Percentiles rank a stretch among this genome's conserved stretches.
Evolutionary conservation across 2,113 vertebrate species (phyloP).

Genomic region (Ceyx melanurus): DNA sequence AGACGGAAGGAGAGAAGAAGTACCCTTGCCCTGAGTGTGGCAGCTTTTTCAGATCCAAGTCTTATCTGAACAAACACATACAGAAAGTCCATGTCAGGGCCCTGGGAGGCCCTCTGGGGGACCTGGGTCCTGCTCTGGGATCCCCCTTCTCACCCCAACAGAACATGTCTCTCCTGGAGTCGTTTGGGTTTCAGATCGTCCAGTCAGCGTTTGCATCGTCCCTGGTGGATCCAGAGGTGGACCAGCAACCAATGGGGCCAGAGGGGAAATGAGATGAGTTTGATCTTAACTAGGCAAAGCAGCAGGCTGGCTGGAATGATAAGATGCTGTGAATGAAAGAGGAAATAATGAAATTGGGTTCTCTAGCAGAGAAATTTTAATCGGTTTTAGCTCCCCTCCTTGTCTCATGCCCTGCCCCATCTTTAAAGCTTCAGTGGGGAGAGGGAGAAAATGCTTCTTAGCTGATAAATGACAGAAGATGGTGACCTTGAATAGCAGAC

Average conservation of each 20-base stretch:
- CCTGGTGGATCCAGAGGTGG: slow-evolving; percentile 91
- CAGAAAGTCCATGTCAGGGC: slow-evolving; percentile 93
- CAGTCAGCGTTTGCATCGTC: slow-evolving; percentile 98
- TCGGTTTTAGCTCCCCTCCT: slow-evolving; percentile 64
- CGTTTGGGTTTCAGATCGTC: slow-evolving; percentile 98
- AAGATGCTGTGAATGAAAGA: slow-evolving; percentile 76
- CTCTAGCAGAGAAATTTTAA: slow-evolving; percentile 76
- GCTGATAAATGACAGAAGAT: slow-evolving; percentile 48
- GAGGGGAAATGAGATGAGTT: slow-evolving; percentile 86
- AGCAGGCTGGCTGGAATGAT: slow-evolving; percentile 52
- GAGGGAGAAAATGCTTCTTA: slow-evolving; percentile 62
- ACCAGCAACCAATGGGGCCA: slow-evolving; percentile 89
- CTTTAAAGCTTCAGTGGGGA: slow-evolving; percentile 42
- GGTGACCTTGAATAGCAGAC: slow-evolving; percentile 37
- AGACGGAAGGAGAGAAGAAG: slow-evolving; percentile 90
- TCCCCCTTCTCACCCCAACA: slow-evolving; percentile 97
- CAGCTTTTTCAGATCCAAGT: slow-evolving; percentile 97
- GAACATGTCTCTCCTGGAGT: slow-evolving; percentile 99
- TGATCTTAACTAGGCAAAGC: slow-evolving; percentile 40
- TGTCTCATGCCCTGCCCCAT: slow-evolving; percentile 18
- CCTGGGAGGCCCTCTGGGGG: slow-evolving; percentile 82
- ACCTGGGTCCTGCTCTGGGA: slow-evolving; percentile 85
- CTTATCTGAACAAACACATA: slow-evolving; percentile 99
- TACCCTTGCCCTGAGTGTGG: slow-evolving; percentile 92
- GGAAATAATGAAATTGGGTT: slow-evolving; percentile 72